Base-by-base conservation (phyloP, 2,888 invertebrate species). In the Gasteruption jaculator region DNA sequence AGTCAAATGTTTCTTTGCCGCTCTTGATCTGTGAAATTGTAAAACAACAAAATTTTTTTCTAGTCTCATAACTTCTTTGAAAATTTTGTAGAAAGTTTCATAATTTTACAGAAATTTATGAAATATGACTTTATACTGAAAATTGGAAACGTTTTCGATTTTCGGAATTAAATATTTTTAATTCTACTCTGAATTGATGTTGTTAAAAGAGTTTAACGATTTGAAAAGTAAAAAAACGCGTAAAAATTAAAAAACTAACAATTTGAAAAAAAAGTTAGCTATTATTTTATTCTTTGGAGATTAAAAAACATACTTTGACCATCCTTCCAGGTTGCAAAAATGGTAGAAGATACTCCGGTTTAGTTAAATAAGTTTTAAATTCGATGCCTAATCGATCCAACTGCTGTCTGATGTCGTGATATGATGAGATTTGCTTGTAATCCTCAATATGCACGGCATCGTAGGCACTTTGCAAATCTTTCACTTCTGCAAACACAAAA, bases 241-340 rank as follows among this genome's bases (percentile, higher is more conserved):
- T n/a, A n/a, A n/a, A n/a, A n/a, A n/a, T n/a, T n/a, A n/a, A n/a
- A 36, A 39, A 16, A 3, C 25, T 16, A 38, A 43, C 32, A 20
- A n/a, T 26, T 29, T 32, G 15, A 35, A n/a, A 8, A 16, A 38
- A 21, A 20, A 36, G 11, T n/a, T n/a, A n/a, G n/a, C n/a, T n/a
- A n/a, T n/a, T n/a, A n/a, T n/a, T n/a, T n/a, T n/a, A n/a, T n/a
- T n/a, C n/a, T n/a, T n/a, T n/a, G n/a, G n/a, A 1, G 10, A 18
- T 15, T 1, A 7, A 1, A n/a, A 22, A 30, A 60, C 63, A 60
- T 66, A 95, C 91, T 75, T 92, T 90, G 10, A 97, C 79, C 57
- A 99, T 76, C 58, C 99, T 76, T 1, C 99, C 99, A 0, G 94
- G 91, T 67, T 95, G 92, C 43, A 99, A 73, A 74, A 95, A 99